These are phyloP conservation scores for Schizopygopsis malacanthus DNA, from an alignment of 2,797 vertebrate genomes.

Conservation along the genomic window DNA sequence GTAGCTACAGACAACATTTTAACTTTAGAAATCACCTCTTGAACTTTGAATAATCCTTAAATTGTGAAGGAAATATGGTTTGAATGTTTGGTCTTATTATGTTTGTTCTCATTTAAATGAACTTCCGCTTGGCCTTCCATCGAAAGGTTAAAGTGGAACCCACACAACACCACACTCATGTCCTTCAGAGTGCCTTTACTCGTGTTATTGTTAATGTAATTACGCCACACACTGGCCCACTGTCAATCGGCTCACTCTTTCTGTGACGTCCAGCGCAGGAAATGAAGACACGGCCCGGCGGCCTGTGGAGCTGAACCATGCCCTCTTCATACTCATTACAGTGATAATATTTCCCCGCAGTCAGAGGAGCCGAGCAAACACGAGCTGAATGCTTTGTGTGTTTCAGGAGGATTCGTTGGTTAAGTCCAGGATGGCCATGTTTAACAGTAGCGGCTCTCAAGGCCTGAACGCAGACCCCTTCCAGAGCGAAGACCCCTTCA, in stretches of 20 bases:
- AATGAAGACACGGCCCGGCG: conserved; percentile 45
- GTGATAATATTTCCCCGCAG: conserved; percentile 54
- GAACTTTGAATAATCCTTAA: not conserved
- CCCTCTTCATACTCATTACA: conserved; percentile 51
- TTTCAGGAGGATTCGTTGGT: conserved; percentile 86
- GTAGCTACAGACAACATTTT: not conserved
- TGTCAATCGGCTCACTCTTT: not conserved
- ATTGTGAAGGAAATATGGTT: not conserved
- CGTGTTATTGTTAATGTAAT: conserved; percentile 28
- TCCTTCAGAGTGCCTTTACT: not conserved
- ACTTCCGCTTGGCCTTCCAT: not conserved
- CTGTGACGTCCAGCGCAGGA: conserved; percentile 48
- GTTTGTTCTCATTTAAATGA: not conserved
- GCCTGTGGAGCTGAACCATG: conserved; percentile 19
- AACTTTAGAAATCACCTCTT: not conserved
- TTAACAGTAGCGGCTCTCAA: conserved; percentile 79
- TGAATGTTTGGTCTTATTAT: not conserved
- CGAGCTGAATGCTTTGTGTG: conserved; percentile 55
- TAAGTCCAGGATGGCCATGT: conserved; percentile 88
- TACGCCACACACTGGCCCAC: conserved; percentile 19
- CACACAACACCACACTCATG: not conserved
- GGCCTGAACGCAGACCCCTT: conserved; percentile 88
- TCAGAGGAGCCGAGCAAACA: conserved; percentile 45
- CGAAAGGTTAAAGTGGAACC: not conserved
- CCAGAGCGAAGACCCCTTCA: conserved; percentile 95